These are phyloP conservation scores for Myoxocephalus aenaeus DNA, from an alignment of 2,797 vertebrate species.

Conservation along the genomic window DNA sequence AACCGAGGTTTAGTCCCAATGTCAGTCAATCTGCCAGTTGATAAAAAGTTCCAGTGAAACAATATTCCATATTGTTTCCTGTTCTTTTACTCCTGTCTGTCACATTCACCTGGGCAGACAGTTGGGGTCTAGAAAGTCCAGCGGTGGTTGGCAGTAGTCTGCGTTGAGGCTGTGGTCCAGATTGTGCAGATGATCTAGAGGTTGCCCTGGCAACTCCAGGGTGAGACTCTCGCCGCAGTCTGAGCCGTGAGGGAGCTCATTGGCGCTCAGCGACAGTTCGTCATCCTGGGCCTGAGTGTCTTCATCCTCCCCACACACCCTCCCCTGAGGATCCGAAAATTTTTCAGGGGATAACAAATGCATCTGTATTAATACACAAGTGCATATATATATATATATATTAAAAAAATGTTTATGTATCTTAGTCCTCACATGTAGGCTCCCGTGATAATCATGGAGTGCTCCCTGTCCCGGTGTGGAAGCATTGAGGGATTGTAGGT, in stretches of 20 bases:
- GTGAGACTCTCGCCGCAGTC: slow-evolving; percentile 94
- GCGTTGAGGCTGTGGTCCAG: slow-evolving; percentile 67
- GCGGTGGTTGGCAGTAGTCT: slow-evolving; percentile 77
- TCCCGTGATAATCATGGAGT: slow-evolving; percentile 58
- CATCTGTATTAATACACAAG: neutral
- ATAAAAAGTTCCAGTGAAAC: slow-evolving; percentile 13
- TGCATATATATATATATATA: neutral
- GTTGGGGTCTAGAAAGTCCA: slow-evolving; percentile 83
- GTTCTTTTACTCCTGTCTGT: slow-evolving; percentile 21
- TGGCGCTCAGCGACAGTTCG: slow-evolving; percentile 90
- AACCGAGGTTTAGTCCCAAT: slow-evolving; percentile 8
- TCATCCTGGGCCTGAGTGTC: slow-evolving; percentile 91
- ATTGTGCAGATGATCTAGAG: slow-evolving; percentile 82
- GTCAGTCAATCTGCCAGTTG: slow-evolving; percentile 2
- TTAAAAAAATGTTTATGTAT: neutral
- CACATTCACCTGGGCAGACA: slow-evolving; percentile 79
- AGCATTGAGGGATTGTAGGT: slow-evolving; percentile 86
- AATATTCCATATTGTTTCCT: slow-evolving; percentile 12
- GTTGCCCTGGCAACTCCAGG: slow-evolving; percentile 89
- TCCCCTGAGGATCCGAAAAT: slow-evolving; percentile 73
- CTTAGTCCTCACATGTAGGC: slow-evolving; percentile 65
- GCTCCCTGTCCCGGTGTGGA: slow-evolving; percentile 88
- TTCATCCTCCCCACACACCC: slow-evolving; percentile 87
- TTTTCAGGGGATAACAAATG: neutral
- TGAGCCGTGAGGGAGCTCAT: slow-evolving; percentile 91